Percentiles rank a stretch among this genome's conserved stretches.
Conservation (phyloP, 2,113 vertebrate species). For the Laterallus jamaicensis region DNA sequence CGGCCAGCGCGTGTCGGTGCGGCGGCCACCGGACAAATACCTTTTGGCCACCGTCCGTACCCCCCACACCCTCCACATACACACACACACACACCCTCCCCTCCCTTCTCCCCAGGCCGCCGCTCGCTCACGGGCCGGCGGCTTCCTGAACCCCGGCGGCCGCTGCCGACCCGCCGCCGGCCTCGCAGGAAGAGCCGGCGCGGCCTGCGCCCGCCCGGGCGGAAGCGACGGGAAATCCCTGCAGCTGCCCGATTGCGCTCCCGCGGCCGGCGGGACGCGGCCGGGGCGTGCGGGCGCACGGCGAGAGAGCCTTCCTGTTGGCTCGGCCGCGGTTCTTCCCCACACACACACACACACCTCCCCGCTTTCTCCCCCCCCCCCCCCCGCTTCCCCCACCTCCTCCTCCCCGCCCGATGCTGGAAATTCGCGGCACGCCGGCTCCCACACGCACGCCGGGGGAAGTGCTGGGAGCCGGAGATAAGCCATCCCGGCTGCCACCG, state of each 20-base stretch:
- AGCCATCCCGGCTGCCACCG: constrained; percentile 75
- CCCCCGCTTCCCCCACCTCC: constrained; percentile 25
- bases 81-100: too few species aligned
- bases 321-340: constrained; percentile 69
- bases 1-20: constrained; percentile 73
- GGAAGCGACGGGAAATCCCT: constrained; percentile 75
- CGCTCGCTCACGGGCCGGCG: background rate
- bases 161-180: constrained; percentile 72
- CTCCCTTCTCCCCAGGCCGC: constrained; percentile 56
- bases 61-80: too few species aligned
- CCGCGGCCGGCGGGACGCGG: background rate
- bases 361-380: too few species aligned
- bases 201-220: constrained; percentile 41
- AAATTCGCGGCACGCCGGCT: constrained; percentile 79
- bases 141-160: constrained; percentile 67
- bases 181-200: constrained; percentile 78
- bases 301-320: constrained; percentile 87
- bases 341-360: background rate
- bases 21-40: constrained; percentile 69
- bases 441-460: constrained; percentile 82
- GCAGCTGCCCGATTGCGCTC: constrained; percentile 71
- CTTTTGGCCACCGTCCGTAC: constrained; percentile 59
- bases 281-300: constrained; percentile 51
- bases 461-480: constrained; percentile 94
- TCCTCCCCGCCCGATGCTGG: constrained; percentile 8